Conservation (phyloP, 1,140 invertebrate genomes). For the Acromyrmex heyeri region DNA sequence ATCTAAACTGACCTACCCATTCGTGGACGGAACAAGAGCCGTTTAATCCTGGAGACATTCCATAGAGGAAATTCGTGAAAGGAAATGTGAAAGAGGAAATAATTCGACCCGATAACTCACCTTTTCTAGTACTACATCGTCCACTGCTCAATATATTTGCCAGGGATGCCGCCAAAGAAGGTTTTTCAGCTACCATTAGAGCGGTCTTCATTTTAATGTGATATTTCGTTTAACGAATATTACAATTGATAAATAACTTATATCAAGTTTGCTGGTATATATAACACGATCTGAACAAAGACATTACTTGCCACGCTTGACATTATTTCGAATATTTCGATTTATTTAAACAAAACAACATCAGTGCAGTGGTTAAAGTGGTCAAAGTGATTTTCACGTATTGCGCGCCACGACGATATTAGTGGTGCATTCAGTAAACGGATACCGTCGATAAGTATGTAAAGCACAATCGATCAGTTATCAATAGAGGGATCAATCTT, state of each 20-base stretch:
- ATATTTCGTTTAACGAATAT: not conserved
- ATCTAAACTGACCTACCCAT: conserved; percentile 94
- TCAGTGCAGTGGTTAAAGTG: too few relatives aligned
- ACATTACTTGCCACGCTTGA: not conserved
- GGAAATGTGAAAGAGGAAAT: conserved; percentile 2
- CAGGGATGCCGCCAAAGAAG: conserved; percentile 97
- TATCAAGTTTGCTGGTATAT: not conserved
- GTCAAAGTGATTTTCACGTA: not conserved
- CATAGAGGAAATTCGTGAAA: not conserved
- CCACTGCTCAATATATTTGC: conserved; percentile 98
- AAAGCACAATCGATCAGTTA: not conserved
- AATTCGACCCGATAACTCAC: conserved; percentile 86
- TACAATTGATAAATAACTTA: not conserved
- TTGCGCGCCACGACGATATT: not conserved
- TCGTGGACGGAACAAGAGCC: conserved; percentile 97
- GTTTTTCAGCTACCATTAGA: conserved; percentile 99
- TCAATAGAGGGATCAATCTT: not conserved
- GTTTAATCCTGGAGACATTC: conserved; percentile 90
- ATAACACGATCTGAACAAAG: not conserved
- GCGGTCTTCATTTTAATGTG: conserved; percentile 92
- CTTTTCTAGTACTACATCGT: conserved; percentile 93
- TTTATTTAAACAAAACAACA: too few relatives aligned
- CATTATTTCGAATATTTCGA: not conserved
- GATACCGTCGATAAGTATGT: not conserved
- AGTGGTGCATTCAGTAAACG: not conserved